Evolutionary conservation across 2,797 vertebrate species (phyloP).

Genomic region (Sebastes minor): DNA sequence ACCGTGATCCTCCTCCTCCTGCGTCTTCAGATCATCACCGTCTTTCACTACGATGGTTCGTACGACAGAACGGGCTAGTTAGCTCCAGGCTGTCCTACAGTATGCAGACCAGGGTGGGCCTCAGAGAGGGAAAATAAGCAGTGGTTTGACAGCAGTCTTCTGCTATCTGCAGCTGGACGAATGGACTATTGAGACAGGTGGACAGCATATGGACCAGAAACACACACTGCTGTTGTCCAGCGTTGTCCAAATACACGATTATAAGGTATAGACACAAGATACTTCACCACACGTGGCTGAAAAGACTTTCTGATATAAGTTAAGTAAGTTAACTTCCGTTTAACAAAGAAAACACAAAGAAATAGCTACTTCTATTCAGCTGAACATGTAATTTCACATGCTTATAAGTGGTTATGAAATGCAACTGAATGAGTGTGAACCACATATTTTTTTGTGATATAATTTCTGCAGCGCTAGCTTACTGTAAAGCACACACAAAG

Average conservation of each 20-base stretch:
- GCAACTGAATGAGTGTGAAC: not conserved
- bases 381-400: not conserved
- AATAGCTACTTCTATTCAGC: not conserved
- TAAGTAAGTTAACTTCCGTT: not conserved
- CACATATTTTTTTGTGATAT: not conserved
- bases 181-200: conserved; percentile 78
- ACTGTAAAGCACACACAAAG: conserved; percentile 14
- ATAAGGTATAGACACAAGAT: conserved; percentile 5
- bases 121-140: conserved; percentile 68
- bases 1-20: not conserved
- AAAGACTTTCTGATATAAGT: not conserved
- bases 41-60: not conserved
- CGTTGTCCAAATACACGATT: conserved; percentile 37
- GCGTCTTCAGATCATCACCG: not conserved
- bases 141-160: conserved; percentile 33
- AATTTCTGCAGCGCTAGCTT: not conserved
- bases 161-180: conserved; percentile 62
- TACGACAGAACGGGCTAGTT: conserved; percentile 17
- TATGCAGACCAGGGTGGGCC: conserved; percentile 45
- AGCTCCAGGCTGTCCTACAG: conserved; percentile 32
- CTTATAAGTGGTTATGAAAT: not conserved
- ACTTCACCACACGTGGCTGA: conserved; percentile 17
- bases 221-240: conserved; percentile 25
- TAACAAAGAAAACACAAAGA: not conserved
- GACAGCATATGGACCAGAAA: conserved; percentile 55